Base-by-base conservation (phyloP, 2,797 vertebrate species). In the Anisognathus igniventris region DNA sequence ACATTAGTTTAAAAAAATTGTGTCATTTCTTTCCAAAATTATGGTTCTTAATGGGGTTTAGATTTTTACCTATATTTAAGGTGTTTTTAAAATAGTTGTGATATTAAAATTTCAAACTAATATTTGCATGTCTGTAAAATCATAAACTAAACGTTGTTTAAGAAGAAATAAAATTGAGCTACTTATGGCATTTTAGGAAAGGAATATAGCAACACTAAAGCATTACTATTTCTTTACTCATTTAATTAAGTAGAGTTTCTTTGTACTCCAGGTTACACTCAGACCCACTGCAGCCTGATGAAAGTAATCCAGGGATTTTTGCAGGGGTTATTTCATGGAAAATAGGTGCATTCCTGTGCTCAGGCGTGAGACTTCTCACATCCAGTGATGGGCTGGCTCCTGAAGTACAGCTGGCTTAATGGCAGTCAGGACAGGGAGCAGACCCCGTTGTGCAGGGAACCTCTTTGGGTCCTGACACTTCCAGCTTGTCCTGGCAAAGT, bases 251-350 rank as follows among this genome's bases (percentile, higher is more conserved):
- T 0, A 10, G 57, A 39, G n/a, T 76, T 72, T 68, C 27, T 47
- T 68, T 54, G n/a, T 9, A 13, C 68, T 44, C 60, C 44, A 28
- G 39, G 33, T 82, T 81, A 67, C 50, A 0, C 58, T 53, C 60
- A 57, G 67, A 53, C 56, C 75, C 51, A 7, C 14, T 48, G 50
- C 47, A 87, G 87, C 31, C 86, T 60, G 45, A 76, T 90, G 78
- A 90, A 95, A 88, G 40, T 37, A 45, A 79, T 67, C 73, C 48
- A 16, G 71, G 67, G 10, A 31, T 30, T 88, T 79, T 74, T 73
- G 42, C 72, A 27, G 30, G 3, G 37, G 61, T 22, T 25, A 56
- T 90, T 91, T 77, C 42, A 14, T 25, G 53, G 84, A 14, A 84
- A 88, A 79, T 60, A 66, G 90, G 68, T 50, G 47, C 6, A 47